These are phyloP conservation scores for Margarornis squamiger DNA, from an alignment of 2,797 vertebrate genomes.

Conservation along the genomic window DNA sequence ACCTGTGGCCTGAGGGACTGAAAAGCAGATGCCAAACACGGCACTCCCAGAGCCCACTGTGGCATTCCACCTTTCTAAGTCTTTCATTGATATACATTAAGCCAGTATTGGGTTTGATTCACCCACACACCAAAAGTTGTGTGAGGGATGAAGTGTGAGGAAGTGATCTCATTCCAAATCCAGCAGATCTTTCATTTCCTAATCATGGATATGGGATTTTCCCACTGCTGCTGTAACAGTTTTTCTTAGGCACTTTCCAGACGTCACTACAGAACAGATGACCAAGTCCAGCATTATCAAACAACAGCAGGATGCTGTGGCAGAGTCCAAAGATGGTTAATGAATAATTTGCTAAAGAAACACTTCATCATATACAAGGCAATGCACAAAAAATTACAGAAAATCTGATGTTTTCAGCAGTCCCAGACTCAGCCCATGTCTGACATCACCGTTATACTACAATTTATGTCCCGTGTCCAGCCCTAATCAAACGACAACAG, in stretches of 20 bases:
- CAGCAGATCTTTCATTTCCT: not conserved
- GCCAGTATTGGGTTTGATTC: not conserved
- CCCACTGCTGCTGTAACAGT: not conserved
- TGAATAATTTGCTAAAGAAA: not conserved
- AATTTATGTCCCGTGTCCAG: not conserved
- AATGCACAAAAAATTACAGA: not conserved
- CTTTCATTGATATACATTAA: not conserved
- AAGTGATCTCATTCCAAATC: slow-evolving; percentile 26
- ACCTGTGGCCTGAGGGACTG: not conserved
- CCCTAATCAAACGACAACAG: not conserved
- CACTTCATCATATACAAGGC: not conserved
- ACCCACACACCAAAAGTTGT: not conserved
- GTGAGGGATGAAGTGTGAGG: not conserved
- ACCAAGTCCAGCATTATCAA: not conserved
- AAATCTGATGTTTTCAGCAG: not conserved
- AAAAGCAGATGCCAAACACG: not conserved
- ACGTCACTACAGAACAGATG: not conserved
- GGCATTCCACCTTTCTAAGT: not conserved
- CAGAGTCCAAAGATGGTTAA: not conserved
- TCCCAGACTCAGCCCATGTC: not conserved
- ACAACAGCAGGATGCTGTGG: not conserved
- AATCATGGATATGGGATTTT: not conserved
- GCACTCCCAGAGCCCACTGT: not conserved
- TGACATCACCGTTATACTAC: not conserved
- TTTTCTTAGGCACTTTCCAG: not conserved